Evolutionary conservation across 2,113 vertebrate genomes (phyloP).

Genomic region (Illadopsis cleaveri): DNA sequence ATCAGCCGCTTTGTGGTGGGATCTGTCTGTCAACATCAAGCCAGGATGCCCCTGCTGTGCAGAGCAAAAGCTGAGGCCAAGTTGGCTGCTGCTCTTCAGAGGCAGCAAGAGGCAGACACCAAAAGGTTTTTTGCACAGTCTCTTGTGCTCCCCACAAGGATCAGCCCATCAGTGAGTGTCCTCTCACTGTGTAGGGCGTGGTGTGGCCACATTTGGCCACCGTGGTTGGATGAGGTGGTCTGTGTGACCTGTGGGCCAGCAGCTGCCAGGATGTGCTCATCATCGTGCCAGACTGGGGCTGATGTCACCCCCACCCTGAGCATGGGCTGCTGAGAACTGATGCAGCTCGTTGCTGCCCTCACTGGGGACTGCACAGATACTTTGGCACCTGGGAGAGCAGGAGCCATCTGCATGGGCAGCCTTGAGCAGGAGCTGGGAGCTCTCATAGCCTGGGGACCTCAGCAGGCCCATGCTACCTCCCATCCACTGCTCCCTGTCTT

Average conservation of each 20-base stretch:
- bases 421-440: neutral
- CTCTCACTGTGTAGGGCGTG: rapidly evolving
- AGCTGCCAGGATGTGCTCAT: neutral
- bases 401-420: neutral
- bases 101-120: neutral
- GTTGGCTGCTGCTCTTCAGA: neutral
- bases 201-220: rapidly evolving
- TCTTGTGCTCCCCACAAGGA: neutral
- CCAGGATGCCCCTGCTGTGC: neutral
- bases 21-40: neutral
- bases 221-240: rapidly evolving
- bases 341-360: neutral
- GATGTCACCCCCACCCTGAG: rapidly evolving
- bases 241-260: neutral
- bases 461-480: neutral
- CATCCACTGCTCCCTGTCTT: rapidly evolving
- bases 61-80: neutral
- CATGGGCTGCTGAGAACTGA: neutral
- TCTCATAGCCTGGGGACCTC: neutral
- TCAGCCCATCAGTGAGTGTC: neutral
- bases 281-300: neutral
- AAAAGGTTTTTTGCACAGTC: rapidly evolving
- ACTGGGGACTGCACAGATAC: neutral
- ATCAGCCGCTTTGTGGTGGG: neutral
- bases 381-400: neutral